phyloP scores from a whole-genome alignment of 1,140 invertebrate species.

The Drosophila baimaii region DNA sequence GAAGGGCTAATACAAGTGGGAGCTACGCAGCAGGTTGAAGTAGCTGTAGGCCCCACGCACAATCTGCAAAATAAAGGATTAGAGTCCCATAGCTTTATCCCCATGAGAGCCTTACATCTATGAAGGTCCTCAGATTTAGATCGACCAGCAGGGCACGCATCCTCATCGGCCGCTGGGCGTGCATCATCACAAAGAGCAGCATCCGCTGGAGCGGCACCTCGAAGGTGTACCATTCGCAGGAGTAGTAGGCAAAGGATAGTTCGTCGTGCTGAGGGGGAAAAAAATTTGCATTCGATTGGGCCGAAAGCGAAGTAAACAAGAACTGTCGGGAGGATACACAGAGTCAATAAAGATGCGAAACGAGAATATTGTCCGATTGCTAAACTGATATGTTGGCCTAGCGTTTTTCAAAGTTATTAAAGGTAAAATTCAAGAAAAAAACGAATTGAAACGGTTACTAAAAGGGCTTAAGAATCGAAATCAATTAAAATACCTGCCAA shows the following conservation, averaged over 20 bases:
- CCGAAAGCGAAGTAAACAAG: conserved; percentile 24
- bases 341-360: not conserved
- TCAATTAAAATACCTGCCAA: not conserved
- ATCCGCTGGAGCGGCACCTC: conserved; percentile 46
- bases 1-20: conserved; percentile 53
- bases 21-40: conserved; percentile 72
- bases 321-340: not conserved
- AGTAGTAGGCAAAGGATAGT: conserved; percentile 60
- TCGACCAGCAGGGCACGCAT: conserved; percentile 71
- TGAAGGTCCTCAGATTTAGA: conserved; percentile 68
- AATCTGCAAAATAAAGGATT: conserved; percentile 48
- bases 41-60: conserved; percentile 75
- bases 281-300: not conserved
- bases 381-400: not conserved
- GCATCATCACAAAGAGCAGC: conserved; percentile 67
- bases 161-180: conserved; percentile 62
- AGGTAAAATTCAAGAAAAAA: not conserved
- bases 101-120: conserved; percentile 47
- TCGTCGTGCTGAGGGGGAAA: conserved; percentile 60
- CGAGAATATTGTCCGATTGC: not conserved
- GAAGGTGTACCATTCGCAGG: conserved; percentile 65
- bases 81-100: not conserved
- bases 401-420: not conserved
- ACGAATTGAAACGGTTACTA: not conserved
- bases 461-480: not conserved